Conservation (phyloP, 2,888 invertebrate genomes). For the Microplitis deprimator region DNA sequence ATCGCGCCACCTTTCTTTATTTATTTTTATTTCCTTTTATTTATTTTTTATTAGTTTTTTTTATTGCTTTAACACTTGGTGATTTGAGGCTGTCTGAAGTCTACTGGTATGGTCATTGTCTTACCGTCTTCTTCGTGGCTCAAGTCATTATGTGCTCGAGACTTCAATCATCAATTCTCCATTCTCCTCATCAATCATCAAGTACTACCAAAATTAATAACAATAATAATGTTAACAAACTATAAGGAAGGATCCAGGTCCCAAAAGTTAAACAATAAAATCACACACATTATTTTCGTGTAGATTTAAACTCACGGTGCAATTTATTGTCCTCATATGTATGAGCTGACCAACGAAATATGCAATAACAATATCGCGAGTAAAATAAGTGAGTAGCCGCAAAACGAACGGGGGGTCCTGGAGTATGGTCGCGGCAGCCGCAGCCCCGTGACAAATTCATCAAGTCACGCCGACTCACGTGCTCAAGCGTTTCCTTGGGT, state of each 20-base stretch:
- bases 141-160: neutral
- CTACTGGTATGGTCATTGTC: constrained; percentile 3
- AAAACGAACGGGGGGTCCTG: constrained; percentile 25
- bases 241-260: too few species aligned
- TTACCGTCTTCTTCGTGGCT: neutral
- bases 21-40: constrained; percentile 35
- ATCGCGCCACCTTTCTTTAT: constrained; percentile 23
- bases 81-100: constrained; percentile 27
- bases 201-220: neutral
- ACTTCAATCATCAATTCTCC: neutral
- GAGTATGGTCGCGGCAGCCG: constrained; percentile 21
- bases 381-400: constrained; percentile 8
- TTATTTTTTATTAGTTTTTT: constrained; percentile 28
- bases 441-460: constrained; percentile 65
- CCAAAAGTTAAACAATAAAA: too few species aligned
- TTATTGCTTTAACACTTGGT: constrained; percentile 17
- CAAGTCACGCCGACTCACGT: constrained; percentile 62
- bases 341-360: neutral
- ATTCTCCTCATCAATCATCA: neutral
- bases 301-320: neutral
- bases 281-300: neutral
- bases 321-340: neutral
- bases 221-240: neutral
- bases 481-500: constrained; percentile 23
- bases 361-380: neutral